Evolutionary conservation across 30 jellyfish, hydroid and myxozoan genomes (phyloP).

Genomic region (Hydractinia echinata): DNA sequence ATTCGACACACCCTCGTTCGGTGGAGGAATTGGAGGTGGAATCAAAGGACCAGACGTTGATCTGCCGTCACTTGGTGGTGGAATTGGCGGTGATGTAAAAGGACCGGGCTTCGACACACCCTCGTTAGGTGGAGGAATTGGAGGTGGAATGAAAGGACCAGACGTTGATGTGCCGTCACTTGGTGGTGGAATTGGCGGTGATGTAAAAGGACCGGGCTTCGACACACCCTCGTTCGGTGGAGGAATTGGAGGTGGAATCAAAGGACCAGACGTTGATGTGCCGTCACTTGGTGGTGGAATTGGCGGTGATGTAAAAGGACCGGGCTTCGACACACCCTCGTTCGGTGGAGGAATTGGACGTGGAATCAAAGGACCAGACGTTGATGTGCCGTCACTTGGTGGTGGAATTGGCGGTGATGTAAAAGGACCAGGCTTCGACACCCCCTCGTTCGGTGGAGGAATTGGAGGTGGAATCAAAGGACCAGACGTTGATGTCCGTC

Average conservation of each 20-base stretch:
- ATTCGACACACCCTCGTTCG: not conserved
- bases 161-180: not conserved
- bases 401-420: not conserved
- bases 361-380: not conserved
- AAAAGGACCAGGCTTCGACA: no score
- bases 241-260: not conserved
- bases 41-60: not conserved
- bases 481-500: not conserved
- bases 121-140: not conserved
- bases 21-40: not conserved
- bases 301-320: not conserved
- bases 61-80: not conserved
- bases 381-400: not conserved
- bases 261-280: not conserved
- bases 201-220: no score
- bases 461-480: not conserved
- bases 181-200: not conserved
- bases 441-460: not conserved
- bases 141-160: not conserved
- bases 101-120: no score
- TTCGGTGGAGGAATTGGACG: not conserved
- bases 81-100: not conserved
- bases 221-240: not conserved
- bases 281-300: not conserved
- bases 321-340: no score